Evolutionary conservation across 2,888 invertebrate genomes (phyloP), one percentile per base, ranked within the genome.

Genomic region (Temnothorax ravouxi): DNA sequence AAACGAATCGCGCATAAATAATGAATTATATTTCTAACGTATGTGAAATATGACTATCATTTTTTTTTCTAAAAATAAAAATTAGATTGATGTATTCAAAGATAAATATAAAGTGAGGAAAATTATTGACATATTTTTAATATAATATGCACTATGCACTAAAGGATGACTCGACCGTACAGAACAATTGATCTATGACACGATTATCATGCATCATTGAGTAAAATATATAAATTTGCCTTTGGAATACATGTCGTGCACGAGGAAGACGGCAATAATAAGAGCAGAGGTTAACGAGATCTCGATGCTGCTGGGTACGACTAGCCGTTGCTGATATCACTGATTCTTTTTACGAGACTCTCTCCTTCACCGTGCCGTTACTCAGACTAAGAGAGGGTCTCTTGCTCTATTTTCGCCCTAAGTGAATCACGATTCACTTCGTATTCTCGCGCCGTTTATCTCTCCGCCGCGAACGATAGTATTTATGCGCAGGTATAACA

Each of bases 231-330:
- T 25, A 41, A 41, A 59, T 75, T 61, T 47, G 61, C 15, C 29
- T n/a, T 34, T 29, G n/a, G 13, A 21, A 21, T 34, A 47, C 21
- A 15, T 61, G 5, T 34, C 29, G 84, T 75, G 76, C 76, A 6
- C 66, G 29, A 50, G 47, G 25, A 29, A 41, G 56, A 66, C 54
- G 72, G 82, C 75, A 75, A 85, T n/a, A n/a, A n/a, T 61, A 74
- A 62, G 86, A 61, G 84, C 88, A 86, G 74, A 89, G 89, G 88
- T 88, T 89, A 89, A 89, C 87, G 88, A 88, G 88, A 88, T 85
- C 86, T 80, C 83, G 84, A 88, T 88, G 75, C 82, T 84, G 75
- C 59, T 56, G 64, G n/a, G 34, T 6, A 29, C n/a, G n/a, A n/a
- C 29, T 29, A 34, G 34, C 59, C 50, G 21, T 61, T 75, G 41